Evolutionary conservation across 2,888 invertebrate species (phyloP), one percentile per base, ranked within the genome.

Genomic region (Gymnoscelis rufifasciata): DNA sequence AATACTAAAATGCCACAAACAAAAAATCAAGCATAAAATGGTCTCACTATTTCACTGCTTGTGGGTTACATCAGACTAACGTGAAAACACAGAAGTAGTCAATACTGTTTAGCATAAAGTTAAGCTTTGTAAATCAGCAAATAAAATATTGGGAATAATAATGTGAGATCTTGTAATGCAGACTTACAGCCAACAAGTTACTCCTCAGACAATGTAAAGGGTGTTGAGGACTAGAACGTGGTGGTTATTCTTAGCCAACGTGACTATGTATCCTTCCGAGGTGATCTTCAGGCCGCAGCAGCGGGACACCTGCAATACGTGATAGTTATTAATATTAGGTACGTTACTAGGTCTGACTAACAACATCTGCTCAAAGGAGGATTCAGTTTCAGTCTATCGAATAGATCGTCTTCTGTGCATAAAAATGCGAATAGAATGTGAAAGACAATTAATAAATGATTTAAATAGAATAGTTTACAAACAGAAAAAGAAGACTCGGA

Each of bases 211-310:
- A 91, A 96, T 95, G 90, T 96, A 96, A 77, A 96, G 92, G 68
- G 96, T 96, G 90, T 96, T 95, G 87, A 98, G 92, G 81, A 98
- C 96, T 86, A 98, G 93, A 73, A 98, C 98, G 88, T 98, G 97
- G 89, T 98, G 98, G 90, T 98, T 98, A 90, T 98, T 98, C 91
- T 98, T 98, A 79, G 98, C 98, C 89, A 98, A 89, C 59, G 98
- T 97, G 64, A 97, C 96, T 67, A 98, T 95, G 84, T 96, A 97
- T 63, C 98, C 98, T 84, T 98, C 97, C 12, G 96, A 95, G 47
- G 98, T 98, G 71, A 98, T 97, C 90, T 98, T 98, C 74, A 98
- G 90, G 56, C 98, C 98, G 81, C 98, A 98, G 90, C 98, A 98
- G 71, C 98, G 95, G 59, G 97, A 97, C 57, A 98, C 98, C 95